A percentile compares a stretch with the other conserved stretches of the same genome.
phyloP scores from a whole-genome alignment of 2,797 vertebrate genomes.

The Gila robusta region DNA sequence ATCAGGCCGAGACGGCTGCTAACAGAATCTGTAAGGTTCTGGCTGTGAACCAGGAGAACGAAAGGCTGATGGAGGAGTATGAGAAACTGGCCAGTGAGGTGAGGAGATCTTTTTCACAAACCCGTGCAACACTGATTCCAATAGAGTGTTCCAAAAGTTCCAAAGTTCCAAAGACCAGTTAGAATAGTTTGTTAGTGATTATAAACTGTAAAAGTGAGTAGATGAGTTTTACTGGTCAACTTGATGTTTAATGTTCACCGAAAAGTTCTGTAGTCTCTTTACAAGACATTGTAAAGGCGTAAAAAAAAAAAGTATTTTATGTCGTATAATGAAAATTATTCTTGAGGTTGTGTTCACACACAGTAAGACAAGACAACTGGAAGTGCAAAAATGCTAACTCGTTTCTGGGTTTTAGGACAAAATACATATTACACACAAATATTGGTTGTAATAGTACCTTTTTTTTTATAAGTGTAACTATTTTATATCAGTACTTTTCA shows the following conservation, averaged over 20 bases:
- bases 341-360: too few species aligned
- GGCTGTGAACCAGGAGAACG: slow-evolving; percentile 94
- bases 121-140: background rate
- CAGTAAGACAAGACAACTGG: background rate
- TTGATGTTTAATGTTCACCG: background rate
- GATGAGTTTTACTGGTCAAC: background rate
- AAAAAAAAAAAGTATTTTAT: too few species aligned
- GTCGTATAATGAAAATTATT: too few species aligned
- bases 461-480: background rate
- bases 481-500: background rate
- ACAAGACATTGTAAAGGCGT: too few species aligned
- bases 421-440: background rate
- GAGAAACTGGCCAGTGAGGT: slow-evolving; percentile 96
- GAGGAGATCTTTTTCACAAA: slow-evolving; percentile 34
- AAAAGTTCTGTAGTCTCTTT: background rate
- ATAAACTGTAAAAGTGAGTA: background rate
- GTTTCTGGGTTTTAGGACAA: background rate
- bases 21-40: slow-evolving; percentile 95
- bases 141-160: background rate
- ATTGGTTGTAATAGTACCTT: background rate
- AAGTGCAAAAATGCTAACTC: background rate
- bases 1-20: slow-evolving; percentile 90
- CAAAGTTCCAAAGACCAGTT: background rate
- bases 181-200: background rate
- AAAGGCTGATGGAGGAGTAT: slow-evolving; percentile 93